These are phyloP conservation scores for Drosophila sordidula DNA, from an alignment of 2,888 invertebrate species.

Conservation along the genomic window DNA sequence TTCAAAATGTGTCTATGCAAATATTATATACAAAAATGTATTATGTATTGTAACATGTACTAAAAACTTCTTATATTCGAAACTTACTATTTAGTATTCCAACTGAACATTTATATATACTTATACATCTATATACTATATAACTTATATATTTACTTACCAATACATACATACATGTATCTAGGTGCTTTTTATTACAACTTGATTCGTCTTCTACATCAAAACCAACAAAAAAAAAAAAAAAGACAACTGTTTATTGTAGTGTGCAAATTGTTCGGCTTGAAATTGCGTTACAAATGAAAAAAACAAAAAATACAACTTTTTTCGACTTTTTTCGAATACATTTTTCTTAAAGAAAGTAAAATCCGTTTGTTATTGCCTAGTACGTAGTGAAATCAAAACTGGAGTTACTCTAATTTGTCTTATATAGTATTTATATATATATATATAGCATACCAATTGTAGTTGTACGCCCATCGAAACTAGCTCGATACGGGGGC, in stretches of 20 bases:
- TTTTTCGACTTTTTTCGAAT: constrained; percentile 44
- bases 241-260: constrained; percentile 18
- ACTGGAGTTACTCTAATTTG: constrained; percentile 66
- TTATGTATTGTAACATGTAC: constrained; percentile 54
- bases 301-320: neutral
- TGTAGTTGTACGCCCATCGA: constrained; percentile 41
- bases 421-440: constrained; percentile 32
- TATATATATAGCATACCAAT: constrained; percentile 23
- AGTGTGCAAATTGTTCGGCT: constrained; percentile 45
- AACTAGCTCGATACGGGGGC: constrained; percentile 41
- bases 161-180: constrained; percentile 43
- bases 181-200: constrained; percentile 54
- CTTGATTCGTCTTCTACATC: constrained; percentile 37
- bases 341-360: constrained; percentile 72
- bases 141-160: constrained; percentile 31
- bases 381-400: constrained; percentile 52
- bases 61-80: constrained; percentile 48
- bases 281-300: constrained; percentile 29
- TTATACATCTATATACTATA: constrained; percentile 40
- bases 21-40: constrained; percentile 57
- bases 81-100: constrained; percentile 41
- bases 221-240: too few species aligned
- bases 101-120: constrained; percentile 48
- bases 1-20: constrained; percentile 77
- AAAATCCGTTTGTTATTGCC: constrained; percentile 61